A percentile compares a stretch with the other conserved stretches of the same genome.
Conservation (phyloP, 1,140 invertebrate genomes). For the Aphis gossypii region DNA sequence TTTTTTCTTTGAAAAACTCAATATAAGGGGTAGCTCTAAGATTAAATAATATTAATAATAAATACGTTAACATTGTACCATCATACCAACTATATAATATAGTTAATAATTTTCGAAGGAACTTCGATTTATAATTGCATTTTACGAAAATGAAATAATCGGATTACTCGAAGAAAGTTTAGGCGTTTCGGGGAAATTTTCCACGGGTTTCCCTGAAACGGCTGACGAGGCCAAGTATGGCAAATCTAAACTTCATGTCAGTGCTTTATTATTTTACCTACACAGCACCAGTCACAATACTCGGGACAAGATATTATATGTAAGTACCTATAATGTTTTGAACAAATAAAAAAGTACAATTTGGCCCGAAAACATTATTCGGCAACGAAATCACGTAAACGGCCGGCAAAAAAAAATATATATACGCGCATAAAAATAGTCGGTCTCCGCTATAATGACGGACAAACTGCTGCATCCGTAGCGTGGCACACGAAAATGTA, state of each 20-base stretch:
- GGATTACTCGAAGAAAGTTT: background rate
- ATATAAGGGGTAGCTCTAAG: background rate
- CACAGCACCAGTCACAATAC: background rate
- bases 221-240: background rate
- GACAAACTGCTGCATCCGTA: background rate
- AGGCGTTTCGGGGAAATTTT: background rate
- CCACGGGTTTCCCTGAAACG: background rate
- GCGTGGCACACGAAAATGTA: background rate
- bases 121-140: background rate
- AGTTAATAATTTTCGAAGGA: background rate
- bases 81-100: background rate
- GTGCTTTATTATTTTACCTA: background rate
- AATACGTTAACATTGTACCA: background rate
- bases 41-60: constrained; percentile 11
- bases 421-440: background rate
- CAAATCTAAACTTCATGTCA: background rate
- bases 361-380: background rate
- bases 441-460: background rate
- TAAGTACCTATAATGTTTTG: background rate
- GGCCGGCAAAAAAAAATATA: background rate
- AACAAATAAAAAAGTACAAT: background rate
- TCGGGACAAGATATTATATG: background rate
- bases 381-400: constrained; percentile 16
- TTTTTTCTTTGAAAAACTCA: background rate
- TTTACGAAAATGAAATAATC: background rate